These are phyloP conservation scores for Chloroclystis v-ata DNA, from an alignment of 2,888 invertebrate genomes.

Conservation along the genomic window DNA sequence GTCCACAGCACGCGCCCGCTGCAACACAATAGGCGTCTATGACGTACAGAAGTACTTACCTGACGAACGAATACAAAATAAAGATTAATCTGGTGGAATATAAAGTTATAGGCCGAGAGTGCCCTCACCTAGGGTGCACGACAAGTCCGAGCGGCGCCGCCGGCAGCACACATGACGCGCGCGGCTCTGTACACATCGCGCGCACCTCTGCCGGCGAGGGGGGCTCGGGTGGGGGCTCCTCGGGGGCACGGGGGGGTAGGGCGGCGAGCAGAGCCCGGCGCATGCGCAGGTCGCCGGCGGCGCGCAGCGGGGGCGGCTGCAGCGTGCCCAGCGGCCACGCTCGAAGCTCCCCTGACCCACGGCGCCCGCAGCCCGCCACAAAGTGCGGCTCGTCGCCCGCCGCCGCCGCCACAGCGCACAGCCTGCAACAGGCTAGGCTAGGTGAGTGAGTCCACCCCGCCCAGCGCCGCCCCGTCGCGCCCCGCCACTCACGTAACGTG, in stretches of 20 bases:
- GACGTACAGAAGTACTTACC: too few species aligned
- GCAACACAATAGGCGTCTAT: conserved; percentile 7
- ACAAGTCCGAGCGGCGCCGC: conserved; percentile 42
- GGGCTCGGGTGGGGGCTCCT: conserved; percentile 25
- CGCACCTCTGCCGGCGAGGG: conserved; percentile 30
- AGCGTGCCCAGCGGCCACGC: conserved; percentile 38
- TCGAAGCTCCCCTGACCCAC: conserved; percentile 32
- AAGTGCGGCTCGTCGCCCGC: conserved; percentile 13
- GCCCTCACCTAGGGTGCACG: conserved; percentile 39
- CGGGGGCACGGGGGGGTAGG: conserved; percentile 22
- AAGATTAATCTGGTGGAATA: too few species aligned
- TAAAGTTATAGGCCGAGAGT: too few species aligned
- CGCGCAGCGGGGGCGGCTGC: conserved; percentile 31
- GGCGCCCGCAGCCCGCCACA: conserved; percentile 29
- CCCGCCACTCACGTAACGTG: conserved; percentile 46
- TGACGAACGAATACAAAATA: too few species aligned
- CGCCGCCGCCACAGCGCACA: conserved; percentile 34
- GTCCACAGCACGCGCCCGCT: conserved; percentile 52
- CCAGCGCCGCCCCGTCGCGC: background rate
- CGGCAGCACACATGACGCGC: conserved; percentile 32
- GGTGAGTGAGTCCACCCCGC: background rate
- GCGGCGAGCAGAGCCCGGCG: conserved; percentile 28
- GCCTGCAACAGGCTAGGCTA: conserved; percentile 30
- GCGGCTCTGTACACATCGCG: conserved; percentile 22
- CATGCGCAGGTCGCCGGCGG: conserved; percentile 21